Evolutionary conservation across 2,888 invertebrate species (phyloP), one percentile per base, ranked within the genome.

Genomic region (Saturnia pavonia): DNA sequence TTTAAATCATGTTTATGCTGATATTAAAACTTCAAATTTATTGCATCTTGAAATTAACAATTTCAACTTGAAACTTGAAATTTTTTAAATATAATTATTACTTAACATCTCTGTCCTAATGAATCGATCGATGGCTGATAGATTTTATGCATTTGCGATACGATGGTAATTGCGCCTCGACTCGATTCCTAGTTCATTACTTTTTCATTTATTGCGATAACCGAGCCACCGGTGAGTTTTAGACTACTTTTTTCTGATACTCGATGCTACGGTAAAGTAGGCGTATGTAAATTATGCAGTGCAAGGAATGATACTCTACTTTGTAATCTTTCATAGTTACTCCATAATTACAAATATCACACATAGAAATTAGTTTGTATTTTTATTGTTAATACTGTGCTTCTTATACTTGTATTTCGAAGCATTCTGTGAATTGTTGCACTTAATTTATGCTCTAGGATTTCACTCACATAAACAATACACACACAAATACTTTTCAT

Each of bases 121-220:
- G 80, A 80, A 82, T 82, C 79, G 77, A 77, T 75, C 40, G 40
- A 22, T 40, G n/a, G 34, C 8, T 74, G 80, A 82, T 85, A 80
- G 80, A 83, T 81, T 83, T 86, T 84, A 87, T 88, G 88, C 86
- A 88, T 86, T 87, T 54, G 80, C 73, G n/a, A n/a, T n/a, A 73
- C 73, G 42, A 68, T 78, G 76, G 83, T 87, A 87, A 87, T 87
- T 87, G 85, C 85, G 77, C 80, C 77, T 83, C 85, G 84, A 87
- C 80, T 87, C 79, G 78, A 81, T 79, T 82, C 83, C 83, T 83
- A 83, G 81, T 87, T 88, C 87, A 88, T 89, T 88, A 88, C 78
- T 71, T 65, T 70, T 70, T 66, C 66, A 70, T 82, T 77, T 77
- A 80, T 79, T 71, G 76, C 77, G 78, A 77, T 78, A 76, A 72